phyloP scores from a whole-genome alignment of 2,888 invertebrate genomes.

The Epinotia bilunana region DNA sequence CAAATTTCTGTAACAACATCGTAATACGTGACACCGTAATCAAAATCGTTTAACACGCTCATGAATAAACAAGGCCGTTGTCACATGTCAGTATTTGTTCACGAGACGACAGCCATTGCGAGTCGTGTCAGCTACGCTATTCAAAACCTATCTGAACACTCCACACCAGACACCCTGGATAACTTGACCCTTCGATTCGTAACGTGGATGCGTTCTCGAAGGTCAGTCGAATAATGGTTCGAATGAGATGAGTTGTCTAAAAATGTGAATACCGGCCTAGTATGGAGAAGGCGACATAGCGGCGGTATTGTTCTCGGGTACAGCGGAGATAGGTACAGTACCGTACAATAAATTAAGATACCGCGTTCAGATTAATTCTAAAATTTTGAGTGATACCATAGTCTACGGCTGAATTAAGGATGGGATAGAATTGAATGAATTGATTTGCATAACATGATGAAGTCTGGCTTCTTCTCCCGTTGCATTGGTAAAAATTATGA shows the following conservation, averaged over 20 bases:
- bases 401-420: no score
- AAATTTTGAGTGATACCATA: no score
- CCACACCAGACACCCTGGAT: constrained; percentile 11
- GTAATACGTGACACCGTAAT: constrained; percentile 32
- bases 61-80: constrained; percentile 42
- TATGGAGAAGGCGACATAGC: constrained; percentile 27
- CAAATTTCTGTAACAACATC: constrained; percentile 7
- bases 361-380: neutral
- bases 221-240: neutral
- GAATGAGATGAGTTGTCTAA: neutral
- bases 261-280: neutral
- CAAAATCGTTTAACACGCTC: constrained; percentile 40
- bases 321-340: constrained; percentile 21
- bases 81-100: constrained; percentile 43
- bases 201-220: neutral
- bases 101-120: neutral
- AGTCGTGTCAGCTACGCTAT: neutral
- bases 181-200: neutral
- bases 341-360: neutral
- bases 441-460: no score
- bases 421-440: no score
- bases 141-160: neutral
- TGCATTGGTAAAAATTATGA: no score
- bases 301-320: constrained; percentile 39
- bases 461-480: no score